Evolutionary conservation across 2,888 invertebrate genomes (phyloP), one percentile per base, ranked within the genome.

Genomic region (Syritta pipiens): DNA sequence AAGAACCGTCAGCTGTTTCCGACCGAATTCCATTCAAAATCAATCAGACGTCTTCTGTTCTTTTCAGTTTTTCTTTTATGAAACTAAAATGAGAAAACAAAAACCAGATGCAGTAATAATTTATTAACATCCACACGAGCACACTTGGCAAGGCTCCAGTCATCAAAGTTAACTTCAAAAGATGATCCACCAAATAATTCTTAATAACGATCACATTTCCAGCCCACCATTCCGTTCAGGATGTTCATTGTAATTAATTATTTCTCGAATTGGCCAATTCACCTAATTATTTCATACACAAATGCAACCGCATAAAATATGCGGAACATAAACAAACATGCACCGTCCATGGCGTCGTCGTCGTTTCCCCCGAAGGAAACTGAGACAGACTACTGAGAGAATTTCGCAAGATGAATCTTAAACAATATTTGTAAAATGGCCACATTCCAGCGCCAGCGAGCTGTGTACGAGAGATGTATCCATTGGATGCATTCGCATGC

Each of bases 321-420:
- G 46, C 24, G 46, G 46, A 22, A 22, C 24, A 46, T 19, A 46
- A 46, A 46, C 46, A 46, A 46, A 46, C 20, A 46, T 9, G 6
- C 22, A 9, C 46, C n/a, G n/a, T n/a, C n/a, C n/a, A n/a, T 17
- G 37, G 37, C 14, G 37, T 6, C 37, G 37, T 17, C 7, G 14
- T 17, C 35, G 12, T 14, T 14, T 5, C 35, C 35, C 14, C 35
- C 37, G 17, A 37, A 6, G 35, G 14, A 35, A 35, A 12, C 12
- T 12, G 35, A n/a, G n/a, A n/a, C n/a, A n/a, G n/a, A n/a, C n/a
- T n/a, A n/a, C n/a, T n/a, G n/a, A n/a, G n/a, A n/a, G n/a, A 48
- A 62, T 62, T 63, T 63, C 63, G 63, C 63, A 63, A 63, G 51
- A 37, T 17, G 19, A 63, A 42, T 63, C 51, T 42, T 63, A 32